phyloP scores from a whole-genome alignment of 2,797 vertebrate species.

The Myripristis murdjan region DNA sequence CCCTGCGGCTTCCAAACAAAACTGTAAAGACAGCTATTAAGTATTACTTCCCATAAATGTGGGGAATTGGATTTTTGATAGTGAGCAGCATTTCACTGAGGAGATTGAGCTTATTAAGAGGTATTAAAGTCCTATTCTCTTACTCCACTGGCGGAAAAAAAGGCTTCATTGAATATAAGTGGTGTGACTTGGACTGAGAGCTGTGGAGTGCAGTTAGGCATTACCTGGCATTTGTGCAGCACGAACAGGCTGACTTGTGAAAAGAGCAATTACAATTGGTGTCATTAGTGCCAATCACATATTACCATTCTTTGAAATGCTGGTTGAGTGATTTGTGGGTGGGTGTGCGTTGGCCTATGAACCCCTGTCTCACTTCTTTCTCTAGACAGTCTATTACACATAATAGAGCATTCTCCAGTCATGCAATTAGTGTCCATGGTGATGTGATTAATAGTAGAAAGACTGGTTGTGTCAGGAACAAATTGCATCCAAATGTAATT shows the following conservation, averaged over 20 bases:
- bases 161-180: background rate
- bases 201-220: background rate
- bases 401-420: too few species aligned
- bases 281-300: background rate
- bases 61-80: conserved; percentile 42
- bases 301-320: too few species aligned
- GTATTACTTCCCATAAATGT: conserved; percentile 34
- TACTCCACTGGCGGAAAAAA: background rate
- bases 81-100: conserved; percentile 27
- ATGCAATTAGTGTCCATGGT: background rate
- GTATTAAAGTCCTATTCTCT: conserved; percentile 41
- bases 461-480: background rate
- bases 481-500: too few species aligned
- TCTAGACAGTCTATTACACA: too few species aligned
- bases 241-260: background rate
- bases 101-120: conserved; percentile 45
- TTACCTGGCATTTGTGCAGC: background rate
- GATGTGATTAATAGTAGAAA: background rate
- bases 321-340: background rate
- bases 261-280: background rate
- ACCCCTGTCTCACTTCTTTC: background rate
- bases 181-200: background rate
- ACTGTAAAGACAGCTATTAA: conserved; percentile 31
- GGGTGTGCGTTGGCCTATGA: background rate
- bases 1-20: conserved; percentile 26